Evolutionary conservation across 2,888 invertebrate genomes (phyloP).

Genomic region (Octonoba sinensis): DNA sequence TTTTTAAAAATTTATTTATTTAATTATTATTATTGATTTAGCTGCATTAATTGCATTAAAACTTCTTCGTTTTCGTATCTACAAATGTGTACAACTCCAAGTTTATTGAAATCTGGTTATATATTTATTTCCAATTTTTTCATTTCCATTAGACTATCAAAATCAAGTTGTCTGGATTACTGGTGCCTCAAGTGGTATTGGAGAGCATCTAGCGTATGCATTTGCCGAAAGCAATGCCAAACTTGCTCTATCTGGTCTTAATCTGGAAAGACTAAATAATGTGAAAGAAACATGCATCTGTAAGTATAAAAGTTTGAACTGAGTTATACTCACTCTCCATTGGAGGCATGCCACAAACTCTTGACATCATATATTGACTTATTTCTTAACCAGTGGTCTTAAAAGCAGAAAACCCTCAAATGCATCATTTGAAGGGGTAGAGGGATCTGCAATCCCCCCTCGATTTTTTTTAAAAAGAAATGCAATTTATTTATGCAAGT

Average conservation of each 20-base stretch:
- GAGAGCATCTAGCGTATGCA: constrained; percentile 80
- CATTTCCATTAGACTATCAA: constrained; percentile 29
- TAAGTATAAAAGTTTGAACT: constrained; percentile 69
- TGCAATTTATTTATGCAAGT: too few species aligned
- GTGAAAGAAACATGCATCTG: constrained; percentile 79
- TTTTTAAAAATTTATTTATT: background rate
- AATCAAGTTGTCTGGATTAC: constrained; percentile 83
- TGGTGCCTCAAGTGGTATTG: constrained; percentile 88
- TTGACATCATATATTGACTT: too few species aligned
- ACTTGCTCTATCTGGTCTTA: constrained; percentile 79
- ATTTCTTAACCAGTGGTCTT: too few species aligned
- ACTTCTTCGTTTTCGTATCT: background rate
- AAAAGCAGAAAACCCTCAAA: too few species aligned
- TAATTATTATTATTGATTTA: background rate
- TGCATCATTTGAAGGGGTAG: too few species aligned
- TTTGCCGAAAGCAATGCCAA: constrained; percentile 79
- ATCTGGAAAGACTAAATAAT: constrained; percentile 76
- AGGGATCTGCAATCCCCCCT: too few species aligned
- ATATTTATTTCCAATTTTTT: background rate
- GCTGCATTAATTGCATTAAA: background rate
- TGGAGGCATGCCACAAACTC: too few species aligned
- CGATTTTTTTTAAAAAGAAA: too few species aligned
- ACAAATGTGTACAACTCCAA: background rate
- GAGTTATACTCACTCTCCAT: too few species aligned
- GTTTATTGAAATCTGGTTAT: background rate